phyloP scores from a whole-genome alignment of 2,888 invertebrate species.

The Ennomos erosarius region DNA sequence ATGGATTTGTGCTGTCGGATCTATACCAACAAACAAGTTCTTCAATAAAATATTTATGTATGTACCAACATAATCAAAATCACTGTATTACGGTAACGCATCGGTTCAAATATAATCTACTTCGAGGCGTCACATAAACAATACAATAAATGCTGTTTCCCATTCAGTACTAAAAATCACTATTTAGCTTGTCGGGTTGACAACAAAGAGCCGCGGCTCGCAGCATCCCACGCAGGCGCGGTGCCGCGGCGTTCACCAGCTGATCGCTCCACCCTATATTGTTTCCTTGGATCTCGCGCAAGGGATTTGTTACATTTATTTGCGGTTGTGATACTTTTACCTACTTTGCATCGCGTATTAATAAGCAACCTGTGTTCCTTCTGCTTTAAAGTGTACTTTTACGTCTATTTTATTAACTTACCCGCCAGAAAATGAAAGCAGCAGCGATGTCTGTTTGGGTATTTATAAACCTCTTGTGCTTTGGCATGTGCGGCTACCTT shows the following conservation, averaged over 20 bases:
- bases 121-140: not conserved
- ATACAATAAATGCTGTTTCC: not conserved
- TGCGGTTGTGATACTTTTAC: constrained; percentile 53
- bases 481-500: constrained; percentile 90
- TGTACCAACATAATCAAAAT: too few species aligned
- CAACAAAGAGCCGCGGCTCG: constrained; percentile 39
- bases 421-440: constrained; percentile 82
- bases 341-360: constrained; percentile 20
- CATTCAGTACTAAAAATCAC: constrained; percentile 11
- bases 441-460: constrained; percentile 89
- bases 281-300: constrained; percentile 11
- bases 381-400: constrained; percentile 17
- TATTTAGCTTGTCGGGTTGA: constrained; percentile 6
- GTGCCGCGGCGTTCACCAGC: constrained; percentile 51
- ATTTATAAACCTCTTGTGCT: constrained; percentile 88
- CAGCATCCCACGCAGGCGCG: constrained; percentile 63
- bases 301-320: constrained; percentile 33
- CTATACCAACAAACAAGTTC: too few species aligned
- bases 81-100: too few species aligned
- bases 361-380: constrained; percentile 26
- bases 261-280: constrained; percentile 61
- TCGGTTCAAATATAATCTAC: too few species aligned
- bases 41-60: too few species aligned
- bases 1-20: too few species aligned
- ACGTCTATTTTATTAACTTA: not conserved